Base-by-base conservation (phyloP, 2,888 invertebrate species). In the Eupithecia vulgata region DNA sequence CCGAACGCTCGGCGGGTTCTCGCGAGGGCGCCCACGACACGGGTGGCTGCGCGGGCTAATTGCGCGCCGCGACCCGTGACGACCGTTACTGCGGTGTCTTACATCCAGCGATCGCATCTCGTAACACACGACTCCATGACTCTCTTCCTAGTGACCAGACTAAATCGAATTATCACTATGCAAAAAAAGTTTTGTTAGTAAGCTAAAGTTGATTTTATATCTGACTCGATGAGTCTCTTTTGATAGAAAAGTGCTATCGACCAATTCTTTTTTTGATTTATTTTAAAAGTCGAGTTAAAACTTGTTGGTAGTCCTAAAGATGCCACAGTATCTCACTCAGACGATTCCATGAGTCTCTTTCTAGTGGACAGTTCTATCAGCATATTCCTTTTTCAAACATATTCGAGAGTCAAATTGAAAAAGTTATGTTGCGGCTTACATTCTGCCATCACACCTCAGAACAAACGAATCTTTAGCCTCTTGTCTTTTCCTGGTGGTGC, bases 21-120 rank as follows among this genome's bases (percentile, higher is more conserved):
- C 65, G 65, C 30, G 61, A 61, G 40, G 65, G 65, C 65, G 65
- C 65, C 65, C 65, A 65, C 65, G 65, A 65, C 88, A 88, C 85
- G 88, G 88, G 88, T 88, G 87, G 87, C 79, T 72, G 85, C 81
- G 75, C 79, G 82, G 90, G 87, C 90, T 92, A 90, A 92, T 84
- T 78, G 80, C 76, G 84, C 74, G 82, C 91, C 85, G 83, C 91
- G 91, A 91, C 91, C 91, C 92, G 91, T 85, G 88, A 87, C 91
- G 82, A 74, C 74, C 71, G 74, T 74, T 74, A 74, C 59, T 59
- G 67, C 73, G 67, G 70, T 70, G 74, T 75, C 74, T 75, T 72
- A 75, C 74, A 75, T 67, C 52, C 70, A 73, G 25, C 71, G 67
- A 75, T 72, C 45, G 68, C 35, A 75, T 72, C 71, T 64, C 59